Evolutionary conservation across 2,888 invertebrate genomes (phyloP).

Genomic region (Lasioglossum figueresi): DNA sequence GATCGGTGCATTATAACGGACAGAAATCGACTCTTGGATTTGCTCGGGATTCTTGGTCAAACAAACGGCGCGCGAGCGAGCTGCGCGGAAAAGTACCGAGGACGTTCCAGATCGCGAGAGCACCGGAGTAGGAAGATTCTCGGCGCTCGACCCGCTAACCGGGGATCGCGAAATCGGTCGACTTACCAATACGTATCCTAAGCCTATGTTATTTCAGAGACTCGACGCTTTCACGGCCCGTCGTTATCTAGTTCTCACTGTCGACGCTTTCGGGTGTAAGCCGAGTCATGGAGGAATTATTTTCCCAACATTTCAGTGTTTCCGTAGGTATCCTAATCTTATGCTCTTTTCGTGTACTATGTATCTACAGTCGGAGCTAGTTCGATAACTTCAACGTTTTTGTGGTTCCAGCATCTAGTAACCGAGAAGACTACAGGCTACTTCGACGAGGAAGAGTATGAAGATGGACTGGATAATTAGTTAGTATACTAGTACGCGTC

Average conservation of each 20-base stretch:
- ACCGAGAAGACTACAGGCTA: not conserved
- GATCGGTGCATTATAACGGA: not conserved
- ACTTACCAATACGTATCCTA: not conserved
- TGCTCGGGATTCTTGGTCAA: not conserved
- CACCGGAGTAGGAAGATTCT: conserved; percentile 1
- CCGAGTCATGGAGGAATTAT: not conserved
- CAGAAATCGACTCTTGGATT: not conserved
- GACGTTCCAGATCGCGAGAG: not conserved
- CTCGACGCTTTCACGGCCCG: not conserved
- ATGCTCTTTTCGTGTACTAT: too few relatives aligned
- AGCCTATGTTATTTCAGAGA: not conserved
- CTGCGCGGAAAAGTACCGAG: conserved; percentile 14
- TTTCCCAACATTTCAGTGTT: not conserved
- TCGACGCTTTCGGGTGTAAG: too few relatives aligned
- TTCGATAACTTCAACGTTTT: too few relatives aligned
- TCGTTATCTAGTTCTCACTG: not conserved
- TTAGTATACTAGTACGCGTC: not conserved
- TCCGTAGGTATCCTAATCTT: too few relatives aligned
- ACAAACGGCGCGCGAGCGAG: not conserved
- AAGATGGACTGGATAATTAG: not conserved
- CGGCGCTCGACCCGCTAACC: not conserved
- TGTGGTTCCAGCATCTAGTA: not conserved
- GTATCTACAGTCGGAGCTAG: too few relatives aligned
- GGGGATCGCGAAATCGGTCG: not conserved
- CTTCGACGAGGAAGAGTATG: not conserved